Evolutionary conservation across 2,113 vertebrate genomes (phyloP).

Genomic region (Brachypteracias leptosomus): DNA sequence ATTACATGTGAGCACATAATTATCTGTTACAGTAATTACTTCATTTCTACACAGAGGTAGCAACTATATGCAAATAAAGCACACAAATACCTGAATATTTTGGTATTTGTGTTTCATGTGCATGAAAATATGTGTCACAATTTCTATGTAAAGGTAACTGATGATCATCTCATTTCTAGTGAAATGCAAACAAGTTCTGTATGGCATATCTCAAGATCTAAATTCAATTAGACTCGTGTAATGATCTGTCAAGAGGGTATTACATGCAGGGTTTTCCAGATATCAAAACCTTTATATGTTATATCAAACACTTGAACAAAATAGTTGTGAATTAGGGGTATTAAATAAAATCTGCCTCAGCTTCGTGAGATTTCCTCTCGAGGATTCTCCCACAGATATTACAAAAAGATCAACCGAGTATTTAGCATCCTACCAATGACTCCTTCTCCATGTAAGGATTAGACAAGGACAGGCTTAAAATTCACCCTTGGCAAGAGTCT

Average conservation of each 20-base stretch:
- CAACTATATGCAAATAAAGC: conserved; percentile 51
- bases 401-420: not conserved
- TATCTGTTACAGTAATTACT: conserved; percentile 29
- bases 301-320: conserved; percentile 12
- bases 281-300: conserved; percentile 27
- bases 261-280: not conserved
- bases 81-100: conserved; percentile 59
- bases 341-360: not conserved
- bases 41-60: conserved; percentile 22
- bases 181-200: conserved; percentile 50
- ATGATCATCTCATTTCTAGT: conserved; percentile 45
- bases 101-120: conserved; percentile 44
- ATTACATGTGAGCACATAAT: conserved; percentile 34
- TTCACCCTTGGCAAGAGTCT: not conserved
- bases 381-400: conserved; percentile 33
- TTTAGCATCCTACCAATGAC: not conserved
- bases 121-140: conserved; percentile 41
- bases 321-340: conserved; percentile 1
- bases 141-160: conserved; percentile 46
- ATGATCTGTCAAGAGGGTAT: conserved; percentile 12
- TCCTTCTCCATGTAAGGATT: not conserved
- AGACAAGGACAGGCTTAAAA: not conserved
- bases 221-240: conserved; percentile 21
- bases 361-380: conserved; percentile 25
- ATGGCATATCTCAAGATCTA: conserved; percentile 49